phyloP scores from a whole-genome alignment of 2,888 invertebrate genomes.

The Luperina testacea region DNA sequence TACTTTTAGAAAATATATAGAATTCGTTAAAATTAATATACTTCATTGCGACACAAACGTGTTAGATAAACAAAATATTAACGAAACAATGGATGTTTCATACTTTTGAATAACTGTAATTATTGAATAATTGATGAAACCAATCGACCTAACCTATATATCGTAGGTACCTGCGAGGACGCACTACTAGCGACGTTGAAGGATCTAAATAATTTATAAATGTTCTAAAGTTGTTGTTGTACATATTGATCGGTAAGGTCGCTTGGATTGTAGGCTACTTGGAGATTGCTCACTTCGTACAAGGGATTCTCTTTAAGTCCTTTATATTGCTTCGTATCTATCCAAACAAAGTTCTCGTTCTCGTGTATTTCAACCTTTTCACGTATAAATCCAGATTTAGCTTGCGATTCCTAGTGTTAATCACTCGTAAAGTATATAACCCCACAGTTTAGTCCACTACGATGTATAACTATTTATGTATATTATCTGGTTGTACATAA shows the following conservation, averaged over 20 bases:
- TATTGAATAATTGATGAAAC: conserved; percentile 61
- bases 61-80: conserved; percentile 65
- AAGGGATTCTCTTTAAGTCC: conserved; percentile 89
- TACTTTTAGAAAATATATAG: conserved; percentile 70
- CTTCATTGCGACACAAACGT: conserved; percentile 56
- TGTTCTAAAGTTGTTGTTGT: conserved; percentile 83
- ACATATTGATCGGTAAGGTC: conserved; percentile 84
- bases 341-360: conserved; percentile 79
- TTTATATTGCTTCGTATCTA: conserved; percentile 86
- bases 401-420: conserved; percentile 86
- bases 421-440: conserved; percentile 80
- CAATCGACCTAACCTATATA: conserved; percentile 61
- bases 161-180: conserved; percentile 63
- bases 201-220: conserved; percentile 72
- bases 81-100: conserved; percentile 59
- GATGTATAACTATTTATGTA: conserved; percentile 76
- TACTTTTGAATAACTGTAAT: conserved; percentile 61
- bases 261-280: conserved; percentile 87
- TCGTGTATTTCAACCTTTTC: conserved; percentile 81
- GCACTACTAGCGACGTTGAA: conserved; percentile 67
- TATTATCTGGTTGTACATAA: conserved; percentile 83
- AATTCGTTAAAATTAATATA: conserved; percentile 64
- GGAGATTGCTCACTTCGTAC: conserved; percentile 88
- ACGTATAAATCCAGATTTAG: conserved; percentile 85
- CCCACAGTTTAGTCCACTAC: conserved; percentile 78